Evolutionary conservation across 2,113 vertebrate species (phyloP).

Genomic region (Anguilla rostrata): DNA sequence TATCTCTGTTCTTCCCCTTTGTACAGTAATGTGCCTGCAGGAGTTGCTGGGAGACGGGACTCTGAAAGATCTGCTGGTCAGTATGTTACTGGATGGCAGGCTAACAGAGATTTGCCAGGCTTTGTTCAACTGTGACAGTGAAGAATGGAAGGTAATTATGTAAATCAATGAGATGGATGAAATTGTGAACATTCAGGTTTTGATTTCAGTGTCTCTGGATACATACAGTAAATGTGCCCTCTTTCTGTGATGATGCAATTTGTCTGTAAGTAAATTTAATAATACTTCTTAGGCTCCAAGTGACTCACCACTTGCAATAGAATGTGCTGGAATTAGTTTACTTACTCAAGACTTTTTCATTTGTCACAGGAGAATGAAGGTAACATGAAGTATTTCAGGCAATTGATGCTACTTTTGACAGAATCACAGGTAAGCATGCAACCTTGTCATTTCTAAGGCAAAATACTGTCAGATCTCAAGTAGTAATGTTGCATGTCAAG

Average conservation of each 20-base stretch:
- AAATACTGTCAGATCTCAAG: not conserved
- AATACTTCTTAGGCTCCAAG: not conserved
- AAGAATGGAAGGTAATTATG: constrained; percentile 16
- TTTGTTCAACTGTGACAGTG: constrained; percentile 12
- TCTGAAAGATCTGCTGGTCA: constrained; percentile 16
- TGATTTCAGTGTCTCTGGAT: not conserved
- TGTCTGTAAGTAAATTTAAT: not conserved
- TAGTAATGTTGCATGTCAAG: not conserved
- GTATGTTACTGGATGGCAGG: constrained; percentile 8
- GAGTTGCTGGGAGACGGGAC: not conserved
- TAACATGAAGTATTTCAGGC: constrained; percentile 24
- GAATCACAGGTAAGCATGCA: constrained; percentile 14
- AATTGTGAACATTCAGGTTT: not conserved
- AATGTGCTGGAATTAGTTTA: not conserved
- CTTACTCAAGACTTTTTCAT: not conserved
- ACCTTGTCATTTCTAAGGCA: not conserved
- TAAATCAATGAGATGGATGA: not conserved
- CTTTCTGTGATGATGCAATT: not conserved
- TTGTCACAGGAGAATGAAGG: constrained; percentile 19
- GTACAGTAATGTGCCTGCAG: constrained; percentile 24
- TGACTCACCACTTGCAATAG: not conserved
- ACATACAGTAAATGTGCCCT: too few relatives aligned
- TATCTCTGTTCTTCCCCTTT: not conserved
- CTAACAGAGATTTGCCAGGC: constrained; percentile 15
- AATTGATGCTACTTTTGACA: constrained; percentile 30